A percentile compares a stretch with the other conserved stretches of the same genome.
These are phyloP conservation scores for Drosophila melanosoma DNA, from an alignment of 2,888 invertebrate genomes.

Conservation along the genomic window DNA sequence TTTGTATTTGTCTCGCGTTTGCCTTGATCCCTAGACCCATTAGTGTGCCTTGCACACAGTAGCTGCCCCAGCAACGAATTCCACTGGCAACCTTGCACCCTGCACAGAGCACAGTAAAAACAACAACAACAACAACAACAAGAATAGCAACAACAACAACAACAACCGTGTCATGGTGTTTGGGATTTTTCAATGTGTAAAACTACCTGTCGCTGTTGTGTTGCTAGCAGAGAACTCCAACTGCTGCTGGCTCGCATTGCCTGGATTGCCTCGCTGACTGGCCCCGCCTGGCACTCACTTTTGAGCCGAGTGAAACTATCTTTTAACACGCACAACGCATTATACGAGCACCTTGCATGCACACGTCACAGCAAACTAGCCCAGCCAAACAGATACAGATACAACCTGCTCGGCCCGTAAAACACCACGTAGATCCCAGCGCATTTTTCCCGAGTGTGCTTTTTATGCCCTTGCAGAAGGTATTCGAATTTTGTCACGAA, in stretches of 20 bases:
- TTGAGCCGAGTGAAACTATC: conserved; percentile 79
- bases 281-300: conserved; percentile 53
- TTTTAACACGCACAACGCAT: conserved; percentile 81
- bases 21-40: conserved; percentile 80
- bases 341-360: conserved; percentile 79
- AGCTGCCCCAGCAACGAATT: conserved; percentile 39
- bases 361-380: conserved; percentile 57
- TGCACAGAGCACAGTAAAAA: conserved; percentile 13
- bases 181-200: conserved; percentile 80
- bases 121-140: conserved; percentile 20
- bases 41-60: conserved; percentile 65
- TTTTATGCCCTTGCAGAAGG: conserved; percentile 20
- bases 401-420: conserved; percentile 22
- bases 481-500: conserved; percentile 1
- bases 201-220: conserved; percentile 76
- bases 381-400: not conserved
- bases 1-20: conserved; percentile 75
- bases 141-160: conserved; percentile 8
- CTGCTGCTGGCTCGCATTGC: conserved; percentile 23
- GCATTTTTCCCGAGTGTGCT: conserved; percentile 38
- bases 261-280: conserved; percentile 34
- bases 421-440: conserved; percentile 10
- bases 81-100: conserved; percentile 36
- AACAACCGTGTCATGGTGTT: conserved; percentile 72
- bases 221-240: conserved; percentile 66